Percentiles rank a stretch among this genome's conserved stretches.
Conservation (phyloP, 2,888 invertebrate genomes). For the Pimpla rufipes region DNA sequence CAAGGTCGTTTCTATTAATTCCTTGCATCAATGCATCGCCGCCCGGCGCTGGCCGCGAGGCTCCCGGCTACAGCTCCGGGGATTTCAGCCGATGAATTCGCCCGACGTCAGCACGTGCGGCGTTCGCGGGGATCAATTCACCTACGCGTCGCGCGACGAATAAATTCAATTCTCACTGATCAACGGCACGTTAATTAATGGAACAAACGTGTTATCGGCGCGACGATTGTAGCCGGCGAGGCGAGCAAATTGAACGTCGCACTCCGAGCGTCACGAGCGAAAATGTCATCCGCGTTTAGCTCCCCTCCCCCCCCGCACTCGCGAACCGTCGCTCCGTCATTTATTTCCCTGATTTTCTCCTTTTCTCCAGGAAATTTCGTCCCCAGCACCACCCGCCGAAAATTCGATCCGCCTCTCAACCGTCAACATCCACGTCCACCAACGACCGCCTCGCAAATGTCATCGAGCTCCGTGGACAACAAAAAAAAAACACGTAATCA, state of each 20-base stretch:
- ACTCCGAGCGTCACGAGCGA: not conserved
- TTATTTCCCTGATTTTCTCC: not conserved
- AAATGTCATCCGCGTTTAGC: not conserved
- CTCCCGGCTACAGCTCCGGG: not conserved
- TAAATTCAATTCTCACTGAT: constrained; percentile 31
- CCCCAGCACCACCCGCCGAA: not conserved
- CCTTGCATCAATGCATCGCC: constrained; percentile 52
- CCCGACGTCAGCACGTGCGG: constrained; percentile 35
- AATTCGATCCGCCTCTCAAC: not conserved
- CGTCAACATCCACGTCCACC: too few relatives aligned
- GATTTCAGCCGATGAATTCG: constrained; percentile 38
- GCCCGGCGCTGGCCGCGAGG: not conserved
- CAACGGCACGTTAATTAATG: constrained; percentile 20
- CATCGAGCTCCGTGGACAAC: too few relatives aligned
- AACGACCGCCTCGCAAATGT: not conserved
- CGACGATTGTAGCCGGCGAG: not conserved
- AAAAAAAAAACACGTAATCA: too few relatives aligned
- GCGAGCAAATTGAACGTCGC: not conserved
- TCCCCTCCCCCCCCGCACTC: not conserved
- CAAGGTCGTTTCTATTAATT: constrained; percentile 63
- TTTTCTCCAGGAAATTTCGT: too few relatives aligned
- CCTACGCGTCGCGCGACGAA: constrained; percentile 20
- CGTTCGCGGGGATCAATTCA: constrained; percentile 27
- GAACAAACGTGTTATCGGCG: constrained; percentile 8
- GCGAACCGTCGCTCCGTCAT: not conserved